These are phyloP conservation scores for Brassicogethes aeneus DNA, from an alignment of 2,888 invertebrate species.

Conservation along the genomic window DNA sequence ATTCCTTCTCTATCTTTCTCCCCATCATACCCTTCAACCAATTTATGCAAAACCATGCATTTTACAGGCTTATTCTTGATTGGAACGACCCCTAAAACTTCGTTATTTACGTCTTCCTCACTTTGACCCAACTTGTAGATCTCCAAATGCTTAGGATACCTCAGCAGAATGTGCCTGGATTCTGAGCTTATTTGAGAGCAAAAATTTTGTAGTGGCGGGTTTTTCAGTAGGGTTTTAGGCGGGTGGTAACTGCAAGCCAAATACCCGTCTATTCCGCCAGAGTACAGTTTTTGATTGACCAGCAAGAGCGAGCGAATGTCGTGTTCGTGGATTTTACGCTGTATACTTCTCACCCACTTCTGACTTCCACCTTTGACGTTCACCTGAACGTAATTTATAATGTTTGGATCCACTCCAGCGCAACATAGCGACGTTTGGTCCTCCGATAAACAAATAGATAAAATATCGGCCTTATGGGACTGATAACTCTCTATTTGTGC, in stretches of 20 bases:
- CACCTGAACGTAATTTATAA: conserved; percentile 65
- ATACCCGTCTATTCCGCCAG: conserved; percentile 76
- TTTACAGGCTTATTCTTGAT: conserved; percentile 53
- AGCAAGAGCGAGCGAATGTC: conserved; percentile 66
- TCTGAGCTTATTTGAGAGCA: conserved; percentile 47
- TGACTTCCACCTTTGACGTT: conserved; percentile 45
- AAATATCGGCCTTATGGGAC: conserved; percentile 74
- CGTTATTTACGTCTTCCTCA: conserved; percentile 27
- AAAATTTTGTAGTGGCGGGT: conserved; percentile 59
- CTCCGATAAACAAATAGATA: conserved; percentile 62
- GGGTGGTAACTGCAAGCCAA: conserved; percentile 63
- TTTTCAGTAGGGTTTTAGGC: conserved; percentile 57
- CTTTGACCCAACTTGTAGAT: conserved; percentile 53
- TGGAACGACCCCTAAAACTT: conserved; percentile 33
- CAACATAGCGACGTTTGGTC: conserved; percentile 64
- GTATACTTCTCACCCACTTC: conserved; percentile 78
- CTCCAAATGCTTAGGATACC: conserved; percentile 47
- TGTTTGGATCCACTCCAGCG: conserved; percentile 74
- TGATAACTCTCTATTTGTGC: conserved; percentile 69
- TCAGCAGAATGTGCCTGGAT: conserved; percentile 38
- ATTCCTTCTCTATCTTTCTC: conserved; percentile 54
- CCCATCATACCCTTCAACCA: conserved; percentile 25
- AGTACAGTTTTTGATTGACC: conserved; percentile 58
- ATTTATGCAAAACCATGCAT: conserved; percentile 58
- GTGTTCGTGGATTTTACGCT: conserved; percentile 74